Evolutionary conservation across 2,113 vertebrate species (phyloP).

Genomic region (Carassius gibelio): DNA sequence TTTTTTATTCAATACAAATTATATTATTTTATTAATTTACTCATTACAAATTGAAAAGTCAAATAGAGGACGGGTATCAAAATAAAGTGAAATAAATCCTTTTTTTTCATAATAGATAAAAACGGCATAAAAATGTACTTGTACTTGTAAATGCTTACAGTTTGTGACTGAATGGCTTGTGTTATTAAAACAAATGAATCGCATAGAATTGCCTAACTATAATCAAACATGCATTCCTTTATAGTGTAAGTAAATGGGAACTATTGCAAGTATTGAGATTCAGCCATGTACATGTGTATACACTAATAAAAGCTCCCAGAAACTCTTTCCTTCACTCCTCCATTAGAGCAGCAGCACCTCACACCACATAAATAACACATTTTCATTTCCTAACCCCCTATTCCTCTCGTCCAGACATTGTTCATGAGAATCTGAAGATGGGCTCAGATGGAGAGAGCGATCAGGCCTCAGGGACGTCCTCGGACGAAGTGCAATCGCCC

Average conservation of each 20-base stretch:
- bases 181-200: no score
- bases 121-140: no score
- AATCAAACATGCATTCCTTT: not conserved
- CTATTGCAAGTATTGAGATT: not conserved
- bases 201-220: no score
- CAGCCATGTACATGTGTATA: not conserved
- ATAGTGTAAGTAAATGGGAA: not conserved
- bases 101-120: no score
- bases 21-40: no score
- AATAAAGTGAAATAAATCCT: no score
- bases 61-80: no score
- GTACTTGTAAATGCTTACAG: no score
- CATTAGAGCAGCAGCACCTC: no score
- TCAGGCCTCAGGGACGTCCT: constrained; percentile 97
- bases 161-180: no score
- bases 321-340: not conserved
- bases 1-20: no score
- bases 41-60: no score
- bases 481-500: constrained; percentile 97
- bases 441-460: constrained; percentile 98
- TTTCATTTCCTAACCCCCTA: not conserved
- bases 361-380: not conserved
- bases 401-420: constrained; percentile 82
- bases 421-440: constrained; percentile 99
- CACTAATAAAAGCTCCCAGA: not conserved